phyloP scores from a whole-genome alignment of 2,888 invertebrate genomes.

The Andricus curvator region DNA sequence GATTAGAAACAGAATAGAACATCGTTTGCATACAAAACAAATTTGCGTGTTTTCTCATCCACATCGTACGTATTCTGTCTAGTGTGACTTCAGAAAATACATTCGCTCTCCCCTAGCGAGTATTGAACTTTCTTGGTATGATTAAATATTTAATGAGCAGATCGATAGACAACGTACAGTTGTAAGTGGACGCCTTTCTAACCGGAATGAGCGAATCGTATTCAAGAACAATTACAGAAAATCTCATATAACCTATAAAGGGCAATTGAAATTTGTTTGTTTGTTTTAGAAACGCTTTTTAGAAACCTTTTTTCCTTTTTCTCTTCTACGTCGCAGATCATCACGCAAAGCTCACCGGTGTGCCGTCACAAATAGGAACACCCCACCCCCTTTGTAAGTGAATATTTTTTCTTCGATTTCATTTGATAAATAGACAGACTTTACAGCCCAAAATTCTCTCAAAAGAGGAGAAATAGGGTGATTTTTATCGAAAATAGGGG shows the following conservation, averaged over 20 bases:
- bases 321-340: no score
- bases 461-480: no score
- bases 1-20: neutral
- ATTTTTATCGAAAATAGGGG: no score
- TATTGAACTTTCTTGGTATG: slow-evolving; percentile 73
- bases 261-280: no score
- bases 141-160: slow-evolving; percentile 71
- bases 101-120: slow-evolving; percentile 53
- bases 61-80: slow-evolving; percentile 19
- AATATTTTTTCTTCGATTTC: no score
- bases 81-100: slow-evolving; percentile 49
- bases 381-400: no score
- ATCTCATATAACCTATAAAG: neutral
- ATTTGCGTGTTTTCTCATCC: slow-evolving; percentile 33
- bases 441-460: no score
- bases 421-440: no score
- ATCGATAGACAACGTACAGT: slow-evolving; percentile 61
- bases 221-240: neutral
- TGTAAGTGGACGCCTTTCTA: slow-evolving; percentile 7
- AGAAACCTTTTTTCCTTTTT: no score
- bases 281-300: no score
- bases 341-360: no score
- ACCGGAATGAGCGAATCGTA: neutral
- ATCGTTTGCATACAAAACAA: slow-evolving; percentile 26
- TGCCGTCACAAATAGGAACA: no score